phyloP scores from a whole-genome alignment of 2,888 invertebrate genomes.

The Agrotis clavis region DNA sequence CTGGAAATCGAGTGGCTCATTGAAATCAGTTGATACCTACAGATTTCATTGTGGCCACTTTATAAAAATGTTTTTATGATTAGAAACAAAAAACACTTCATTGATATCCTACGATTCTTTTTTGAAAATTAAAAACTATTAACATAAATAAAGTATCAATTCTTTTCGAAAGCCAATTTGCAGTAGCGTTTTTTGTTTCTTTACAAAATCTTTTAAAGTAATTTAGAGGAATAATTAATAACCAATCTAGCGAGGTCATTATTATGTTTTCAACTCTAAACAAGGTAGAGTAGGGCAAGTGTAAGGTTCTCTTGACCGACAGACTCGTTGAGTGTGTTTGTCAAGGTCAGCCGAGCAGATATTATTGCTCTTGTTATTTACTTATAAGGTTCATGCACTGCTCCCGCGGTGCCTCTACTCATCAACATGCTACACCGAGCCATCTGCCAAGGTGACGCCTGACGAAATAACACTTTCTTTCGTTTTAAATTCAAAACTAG shows the following conservation, averaged over 20 bases:
- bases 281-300: conserved; percentile 41
- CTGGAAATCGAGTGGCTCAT: conserved; percentile 77
- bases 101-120: background rate
- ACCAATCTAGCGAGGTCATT: conserved; percentile 20
- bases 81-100: conserved; percentile 54
- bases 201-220: conserved; percentile 32
- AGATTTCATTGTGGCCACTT: conserved; percentile 82
- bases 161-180: background rate
- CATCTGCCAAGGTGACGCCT: conserved; percentile 31
- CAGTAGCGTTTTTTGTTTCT: conserved; percentile 49
- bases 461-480: conserved; percentile 28
- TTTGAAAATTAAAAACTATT: background rate
- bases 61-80: conserved; percentile 44
- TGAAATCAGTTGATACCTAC: conserved; percentile 77
- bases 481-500: conserved; percentile 25
- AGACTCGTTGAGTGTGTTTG: conserved; percentile 38
- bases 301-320: conserved; percentile 31
- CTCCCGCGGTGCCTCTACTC: conserved; percentile 30
- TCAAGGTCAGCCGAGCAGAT: conserved; percentile 40
- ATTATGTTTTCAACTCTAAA: conserved; percentile 26
- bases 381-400: conserved; percentile 31
- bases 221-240: conserved; percentile 62
- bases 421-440: conserved; percentile 45
- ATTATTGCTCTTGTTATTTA: conserved; percentile 50
- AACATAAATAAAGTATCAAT: background rate